A percentile compares a stretch with the other conserved stretches of the same genome.
Evolutionary conservation across 2,113 vertebrate genomes (phyloP).

Genomic region (Phalacrocorax brasilianus): DNA sequence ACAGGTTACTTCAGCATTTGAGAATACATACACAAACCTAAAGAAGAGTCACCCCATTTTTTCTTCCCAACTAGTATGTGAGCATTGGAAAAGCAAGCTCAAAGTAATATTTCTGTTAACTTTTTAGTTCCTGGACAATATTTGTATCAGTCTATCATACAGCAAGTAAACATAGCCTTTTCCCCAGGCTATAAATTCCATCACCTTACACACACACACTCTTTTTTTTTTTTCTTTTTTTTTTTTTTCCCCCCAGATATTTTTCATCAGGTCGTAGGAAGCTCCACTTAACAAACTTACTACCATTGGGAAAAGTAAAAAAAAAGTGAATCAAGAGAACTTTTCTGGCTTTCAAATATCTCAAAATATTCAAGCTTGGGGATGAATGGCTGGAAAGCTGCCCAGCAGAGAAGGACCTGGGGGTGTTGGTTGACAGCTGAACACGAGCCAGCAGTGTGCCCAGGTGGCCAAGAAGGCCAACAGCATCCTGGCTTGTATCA

Average conservation of each 20-base stretch:
- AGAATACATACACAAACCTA: background rate
- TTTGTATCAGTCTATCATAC: background rate
- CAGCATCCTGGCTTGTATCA: too few relatives aligned
- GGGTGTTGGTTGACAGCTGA: too few relatives aligned
- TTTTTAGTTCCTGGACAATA: background rate
- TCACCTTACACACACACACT: background rate
- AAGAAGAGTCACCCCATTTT: background rate
- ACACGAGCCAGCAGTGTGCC: too few relatives aligned
- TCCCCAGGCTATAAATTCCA: background rate
- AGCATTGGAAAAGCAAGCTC: background rate
- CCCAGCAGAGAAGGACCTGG: too few relatives aligned
- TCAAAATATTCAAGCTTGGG: background rate
- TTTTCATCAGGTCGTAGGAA: background rate
- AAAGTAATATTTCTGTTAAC: background rate
- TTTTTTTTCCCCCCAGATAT: too few relatives aligned
- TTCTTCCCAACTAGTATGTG: background rate
- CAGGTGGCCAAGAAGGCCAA: too few relatives aligned
- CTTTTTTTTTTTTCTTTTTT: background rate
- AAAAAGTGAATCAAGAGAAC: background rate
- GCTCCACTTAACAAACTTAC: background rate
- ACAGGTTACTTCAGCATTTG: background rate
- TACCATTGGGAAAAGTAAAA: background rate
- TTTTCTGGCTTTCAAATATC: background rate
- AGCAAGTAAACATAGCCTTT: background rate
- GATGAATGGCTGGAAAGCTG: too few relatives aligned